Base-by-base conservation (phyloP, 2,888 invertebrate genomes). In the Teleiodes luculella region DNA sequence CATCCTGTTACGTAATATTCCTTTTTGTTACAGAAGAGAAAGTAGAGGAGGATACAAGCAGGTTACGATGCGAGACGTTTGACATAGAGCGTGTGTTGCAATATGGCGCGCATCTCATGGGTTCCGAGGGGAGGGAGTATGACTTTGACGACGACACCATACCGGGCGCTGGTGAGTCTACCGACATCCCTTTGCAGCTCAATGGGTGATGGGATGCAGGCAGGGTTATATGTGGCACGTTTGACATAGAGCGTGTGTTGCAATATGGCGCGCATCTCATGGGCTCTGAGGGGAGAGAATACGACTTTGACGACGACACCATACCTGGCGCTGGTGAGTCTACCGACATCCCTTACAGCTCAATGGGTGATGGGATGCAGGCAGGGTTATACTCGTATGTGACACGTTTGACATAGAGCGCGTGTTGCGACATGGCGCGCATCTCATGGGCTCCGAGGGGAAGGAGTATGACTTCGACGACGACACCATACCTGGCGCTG, bases 271-370 rank as follows among this genome's bases (percentile, higher is more conserved):
- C 95, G 0, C 95, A 96, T 64, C 91, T 98, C 28, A 96, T 97
- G 91, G 97, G 96, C 36, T 97, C 97, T 1, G 97, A 98, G 79
- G 97, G 97, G 0, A 93, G 93, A 64, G 96, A 97, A 77, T 98
- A 96, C 75, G 97, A 97, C 69, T 72, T 94, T 13, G 94, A 93
- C 31, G 93, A 93, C 62, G 92, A 92, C 68, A 63, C 75, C 0
- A 65, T 86, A 30, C 69, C 74, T 10, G 65, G 75, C 41, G 64
- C 78, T 62, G 87, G 87, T 86, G 61, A 48, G 20, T 24, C 24
- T 24, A 24, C 24, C 6, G 24, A 24, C 24, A n/a, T n/a, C n/a
- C n/a, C n/a, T n/a, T n/a, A n/a, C n/a, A n/a, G n/a, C n/a, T n/a
- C n/a, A n/a, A n/a, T n/a, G n/a, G n/a, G n/a, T n/a, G n/a, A n/a